Conservation (phyloP, 2,797 vertebrate species). For the Cryptoprocta ferox region DNA sequence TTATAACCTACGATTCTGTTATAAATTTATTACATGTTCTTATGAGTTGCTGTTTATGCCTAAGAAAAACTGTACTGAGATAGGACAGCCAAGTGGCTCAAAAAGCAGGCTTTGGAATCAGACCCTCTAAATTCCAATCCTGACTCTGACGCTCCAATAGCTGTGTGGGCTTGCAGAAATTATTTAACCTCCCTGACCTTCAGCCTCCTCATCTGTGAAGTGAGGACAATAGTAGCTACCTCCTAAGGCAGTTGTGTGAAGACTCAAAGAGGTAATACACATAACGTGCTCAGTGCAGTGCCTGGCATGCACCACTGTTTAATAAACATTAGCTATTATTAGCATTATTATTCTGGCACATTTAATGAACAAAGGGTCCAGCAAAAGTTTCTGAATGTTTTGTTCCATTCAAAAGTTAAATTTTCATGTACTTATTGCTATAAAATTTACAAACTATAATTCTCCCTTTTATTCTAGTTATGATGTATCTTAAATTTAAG, state of each 20-base stretch:
- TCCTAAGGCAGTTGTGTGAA: neutral
- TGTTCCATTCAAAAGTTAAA: neutral
- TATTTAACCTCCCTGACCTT: neutral
- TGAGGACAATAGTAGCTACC: neutral
- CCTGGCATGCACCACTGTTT: neutral
- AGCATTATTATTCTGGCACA: neutral
- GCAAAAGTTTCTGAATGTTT: neutral
- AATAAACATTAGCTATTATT: neutral
- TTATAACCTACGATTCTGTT: neutral
- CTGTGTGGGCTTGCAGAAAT: neutral
- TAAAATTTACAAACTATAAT: neutral
- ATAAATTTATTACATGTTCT: neutral
- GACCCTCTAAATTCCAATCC: neutral
- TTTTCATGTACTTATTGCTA: constrained; percentile 38
- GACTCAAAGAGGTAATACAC: neutral
- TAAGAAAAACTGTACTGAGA: neutral
- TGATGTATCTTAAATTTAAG: neutral
- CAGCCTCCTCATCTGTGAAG: neutral
- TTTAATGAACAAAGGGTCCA: neutral
- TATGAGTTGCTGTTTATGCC: neutral
- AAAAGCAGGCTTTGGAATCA: constrained; percentile 8
- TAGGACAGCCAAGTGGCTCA: neutral
- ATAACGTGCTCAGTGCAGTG: neutral
- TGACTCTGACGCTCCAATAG: neutral
- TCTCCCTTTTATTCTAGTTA: constrained; percentile 23